Evolutionary conservation across 2,888 invertebrate species (phyloP).

Genomic region (Ariolimax columbianus): DNA sequence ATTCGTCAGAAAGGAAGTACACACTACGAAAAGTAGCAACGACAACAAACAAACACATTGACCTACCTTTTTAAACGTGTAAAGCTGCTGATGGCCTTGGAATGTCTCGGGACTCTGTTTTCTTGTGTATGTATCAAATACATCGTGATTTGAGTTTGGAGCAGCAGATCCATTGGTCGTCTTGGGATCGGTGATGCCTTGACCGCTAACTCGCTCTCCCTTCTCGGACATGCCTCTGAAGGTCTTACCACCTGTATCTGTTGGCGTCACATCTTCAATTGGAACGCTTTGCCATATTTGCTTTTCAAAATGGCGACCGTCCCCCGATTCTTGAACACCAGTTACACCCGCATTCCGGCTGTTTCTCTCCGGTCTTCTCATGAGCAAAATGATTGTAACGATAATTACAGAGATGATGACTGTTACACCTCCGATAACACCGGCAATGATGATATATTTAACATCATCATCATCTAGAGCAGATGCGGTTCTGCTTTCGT

Average conservation of each 20-base stretch:
- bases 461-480: constrained; percentile 52
- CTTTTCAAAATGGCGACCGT: constrained; percentile 57
- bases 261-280: constrained; percentile 55
- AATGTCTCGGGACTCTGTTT: constrained; percentile 55
- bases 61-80: constrained; percentile 58
- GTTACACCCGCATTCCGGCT: constrained; percentile 43
- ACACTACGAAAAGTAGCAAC: background rate
- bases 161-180: constrained; percentile 33
- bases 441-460: constrained; percentile 60
- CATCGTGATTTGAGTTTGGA: constrained; percentile 42
- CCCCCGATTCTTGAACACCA: constrained; percentile 58
- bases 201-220: background rate
- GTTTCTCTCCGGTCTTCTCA: constrained; percentile 51
- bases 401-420: constrained; percentile 59
- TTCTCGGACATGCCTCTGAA: constrained; percentile 17
- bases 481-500: constrained; percentile 16
- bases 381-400: constrained; percentile 56
- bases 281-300: constrained; percentile 61
- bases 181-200: constrained; percentile 30
- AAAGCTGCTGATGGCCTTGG: constrained; percentile 56
- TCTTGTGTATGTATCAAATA: constrained; percentile 55
- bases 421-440: constrained; percentile 58
- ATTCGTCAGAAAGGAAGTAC: too few relatives aligned
- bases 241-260: constrained; percentile 50
- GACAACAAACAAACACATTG: background rate